Evolutionary conservation across 2,113 vertebrate species (phyloP), one percentile per base, ranked within the genome.

Genomic region (Pygoscelis adeliae): DNA sequence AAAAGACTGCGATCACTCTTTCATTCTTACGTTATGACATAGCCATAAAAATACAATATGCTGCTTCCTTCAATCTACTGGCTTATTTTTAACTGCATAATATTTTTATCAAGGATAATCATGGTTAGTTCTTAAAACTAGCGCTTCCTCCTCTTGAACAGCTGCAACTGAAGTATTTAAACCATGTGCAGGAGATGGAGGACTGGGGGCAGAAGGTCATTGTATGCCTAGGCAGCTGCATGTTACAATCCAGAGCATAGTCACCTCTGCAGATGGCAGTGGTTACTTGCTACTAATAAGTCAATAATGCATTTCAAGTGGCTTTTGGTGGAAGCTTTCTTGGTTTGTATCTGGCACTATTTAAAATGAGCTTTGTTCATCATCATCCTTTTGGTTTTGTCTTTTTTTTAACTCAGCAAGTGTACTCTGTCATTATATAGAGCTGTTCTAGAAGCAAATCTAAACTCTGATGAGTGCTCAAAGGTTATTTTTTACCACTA

Each of bases 271-370:
- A 82, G 61, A 87, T 44, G 6, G 34, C 34, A 89, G 40, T n/a
- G 23, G 26, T 38, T 74, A 26, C 32, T 89, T 78, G 47, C 55
- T 84, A 8, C 78, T 71, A 34, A 26, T 56, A 79, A 83, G 30
- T 61, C 40, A 79, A 25, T 27, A 76, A 53, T 42, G 58, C 17
- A 47, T 93, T 95, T 93, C 65, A 47, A 38, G 73, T 58, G 63
- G 53, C 46, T 83, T 94, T 83, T 53, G 50, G 26, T 76, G 50
- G 58, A 76, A 81, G 14, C 25, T 86, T 74, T 90, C 56, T 92
- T 78, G 34, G 10, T 89, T 84, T 87, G 3, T 88, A 32, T 49
- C 32, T 87, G 62, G 32, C 27, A 53, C 29, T 83, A 19, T 52
- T 76, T 49, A 86, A 85, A 87, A 91, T 36, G 29, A 62, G 3